Evolutionary conservation across 2,113 vertebrate species (phyloP).

Genomic region (Mungos mungo): DNA sequence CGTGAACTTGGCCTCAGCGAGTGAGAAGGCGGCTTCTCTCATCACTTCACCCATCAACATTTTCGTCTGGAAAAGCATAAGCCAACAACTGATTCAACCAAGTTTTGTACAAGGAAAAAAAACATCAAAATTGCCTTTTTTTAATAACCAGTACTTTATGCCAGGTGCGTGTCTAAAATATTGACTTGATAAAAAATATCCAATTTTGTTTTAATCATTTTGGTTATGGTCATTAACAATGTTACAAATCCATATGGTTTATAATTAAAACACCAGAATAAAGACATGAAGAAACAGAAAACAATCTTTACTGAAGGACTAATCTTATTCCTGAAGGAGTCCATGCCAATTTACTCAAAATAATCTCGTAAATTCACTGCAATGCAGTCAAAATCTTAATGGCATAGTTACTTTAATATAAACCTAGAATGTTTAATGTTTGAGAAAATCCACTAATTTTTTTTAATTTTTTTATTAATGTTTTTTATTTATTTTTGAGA

Average conservation of each 20-base stretch:
- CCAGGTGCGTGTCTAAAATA: not conserved
- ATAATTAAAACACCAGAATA: conserved; percentile 34
- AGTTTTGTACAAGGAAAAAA: not conserved
- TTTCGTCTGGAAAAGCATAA: conserved; percentile 90
- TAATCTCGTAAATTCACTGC: conserved; percentile 10
- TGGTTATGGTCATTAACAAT: not conserved
- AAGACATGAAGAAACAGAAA: conserved; percentile 47
- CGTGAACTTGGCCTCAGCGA: conserved; percentile 98
- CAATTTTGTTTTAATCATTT: conserved; percentile 25
- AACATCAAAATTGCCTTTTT: not conserved
- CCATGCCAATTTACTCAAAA: not conserved
- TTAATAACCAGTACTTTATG: not conserved
- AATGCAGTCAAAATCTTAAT: not conserved
- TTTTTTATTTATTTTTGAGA: too few species aligned
- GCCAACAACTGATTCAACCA: conserved; percentile 23
- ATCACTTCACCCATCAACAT: conserved; percentile 99
- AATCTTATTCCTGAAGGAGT: not conserved
- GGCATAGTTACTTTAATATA: not conserved
- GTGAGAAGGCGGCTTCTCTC: conserved; percentile 98
- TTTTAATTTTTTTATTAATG: not conserved
- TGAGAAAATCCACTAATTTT: conserved; percentile 3
- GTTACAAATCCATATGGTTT: not conserved
- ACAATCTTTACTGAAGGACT: not conserved
- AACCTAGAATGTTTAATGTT: not conserved
- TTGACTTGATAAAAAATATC: conserved; percentile 21